Evolutionary conservation across 1,140 invertebrate species (phyloP), one percentile per base, ranked within the genome.

Genomic region (Zaprionus tsacasi): DNA sequence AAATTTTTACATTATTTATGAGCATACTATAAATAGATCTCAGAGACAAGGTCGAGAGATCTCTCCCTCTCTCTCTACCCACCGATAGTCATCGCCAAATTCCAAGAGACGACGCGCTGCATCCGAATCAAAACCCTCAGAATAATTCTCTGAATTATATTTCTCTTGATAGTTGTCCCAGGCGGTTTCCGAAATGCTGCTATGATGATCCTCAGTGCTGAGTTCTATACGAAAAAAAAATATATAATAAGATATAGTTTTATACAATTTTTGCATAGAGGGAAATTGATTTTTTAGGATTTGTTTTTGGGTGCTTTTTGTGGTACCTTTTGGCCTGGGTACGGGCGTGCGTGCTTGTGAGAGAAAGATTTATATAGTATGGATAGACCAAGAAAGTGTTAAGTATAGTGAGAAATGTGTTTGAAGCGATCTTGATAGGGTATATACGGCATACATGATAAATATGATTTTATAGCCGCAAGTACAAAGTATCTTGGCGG

Each of bases 131-230:
- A 96, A 95, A n/a, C 96, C 95, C 93, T 98, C 97, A 68, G 97
- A 98, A 91, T 98, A 98, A 15, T 97, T 95, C 90, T 98, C 97
- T 68, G 97, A 98, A 92, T 97, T 95, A 92, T 98, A 98, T 92
- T 97, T 97, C 93, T 98, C 97, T 96, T 96, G 96, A 93, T 96
- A 96, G 91, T 96, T 96, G 92, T 96, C 96, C 96, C 96, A 96
- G 43, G 96, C 97, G 25, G 92, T 91, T 92, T 98, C 98, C 2
- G 97, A 98, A 82, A 97, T 96, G 38, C 97, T 98, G 92, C 95
- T 97, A 79, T 95, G 95, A 79, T 95, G 95, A 78, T 95, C 95
- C 91, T 95, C 95, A 1, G 94, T 94, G 38, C 94, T 92, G 17
- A 91, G 82, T 67, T 92, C 91, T 92, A 45, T 45, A 38, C 13